These are phyloP conservation scores for Melanotaenia trifasciata DNA, from an alignment of 2,797 vertebrate genomes.

Conservation along the genomic window DNA sequence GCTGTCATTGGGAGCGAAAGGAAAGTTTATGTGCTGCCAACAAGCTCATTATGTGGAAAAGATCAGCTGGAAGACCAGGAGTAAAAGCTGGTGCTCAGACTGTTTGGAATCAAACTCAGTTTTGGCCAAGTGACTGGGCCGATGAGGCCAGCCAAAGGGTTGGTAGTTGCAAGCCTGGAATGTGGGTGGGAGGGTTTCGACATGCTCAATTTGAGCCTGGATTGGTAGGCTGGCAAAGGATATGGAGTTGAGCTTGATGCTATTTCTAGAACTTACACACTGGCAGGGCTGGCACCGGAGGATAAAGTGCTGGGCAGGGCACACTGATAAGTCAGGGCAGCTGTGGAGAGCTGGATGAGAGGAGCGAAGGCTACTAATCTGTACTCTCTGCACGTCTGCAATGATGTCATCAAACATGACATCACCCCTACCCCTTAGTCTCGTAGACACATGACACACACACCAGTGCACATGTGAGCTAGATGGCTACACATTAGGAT, in stretches of 20 bases:
- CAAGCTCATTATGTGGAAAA: conserved; percentile 14
- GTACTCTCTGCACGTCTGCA: conserved; percentile 65
- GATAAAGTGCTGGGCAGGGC: conserved; percentile 40
- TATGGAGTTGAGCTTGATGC: conserved; percentile 43
- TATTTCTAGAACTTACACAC: conserved; percentile 64
- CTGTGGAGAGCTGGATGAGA: conserved; percentile 44
- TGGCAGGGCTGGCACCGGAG: conserved; percentile 40
- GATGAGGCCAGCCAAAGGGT: conserved; percentile 48
- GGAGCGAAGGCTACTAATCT: conserved; percentile 52
- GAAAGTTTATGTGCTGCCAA: conserved; percentile 14
- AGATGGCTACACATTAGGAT: conserved; percentile 37
- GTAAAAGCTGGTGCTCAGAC: conserved; percentile 37
- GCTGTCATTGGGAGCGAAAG: conserved; percentile 4
- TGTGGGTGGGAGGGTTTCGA: conserved; percentile 54
- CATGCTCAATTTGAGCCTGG: conserved; percentile 63
- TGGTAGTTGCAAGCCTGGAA: conserved; percentile 48
- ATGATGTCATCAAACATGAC: conserved; percentile 79
- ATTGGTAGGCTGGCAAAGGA: conserved; percentile 62
- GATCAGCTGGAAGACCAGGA: conserved; percentile 30
- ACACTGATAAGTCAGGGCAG: conserved; percentile 58
- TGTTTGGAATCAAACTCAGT: conserved; percentile 40
- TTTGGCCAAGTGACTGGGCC: conserved; percentile 58
- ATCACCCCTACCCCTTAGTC: conserved; percentile 61
- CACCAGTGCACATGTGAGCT: conserved; percentile 9
- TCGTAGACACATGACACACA: conserved; percentile 37